These are phyloP conservation scores for Menidia menidia DNA, from an alignment of 2,797 vertebrate species.

Conservation along the genomic window DNA sequence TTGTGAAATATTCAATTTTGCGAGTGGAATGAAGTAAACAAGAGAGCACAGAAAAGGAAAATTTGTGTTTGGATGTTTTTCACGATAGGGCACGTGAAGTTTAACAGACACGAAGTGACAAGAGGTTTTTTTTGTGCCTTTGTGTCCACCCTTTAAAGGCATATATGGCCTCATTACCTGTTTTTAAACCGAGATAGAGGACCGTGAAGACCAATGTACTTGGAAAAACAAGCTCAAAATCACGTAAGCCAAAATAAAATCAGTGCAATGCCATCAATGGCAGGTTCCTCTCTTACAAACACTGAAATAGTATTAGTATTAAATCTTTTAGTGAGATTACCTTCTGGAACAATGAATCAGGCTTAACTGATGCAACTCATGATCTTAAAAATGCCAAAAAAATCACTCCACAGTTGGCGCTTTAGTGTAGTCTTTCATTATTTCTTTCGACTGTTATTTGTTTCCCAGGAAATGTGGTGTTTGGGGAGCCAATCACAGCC, in stretches of 20 bases:
- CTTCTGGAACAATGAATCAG: conserved; percentile 33
- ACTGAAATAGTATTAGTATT: conserved; percentile 22
- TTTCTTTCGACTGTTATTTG: conserved; percentile 2
- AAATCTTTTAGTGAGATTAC: conserved; percentile 44
- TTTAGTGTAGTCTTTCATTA: neutral
- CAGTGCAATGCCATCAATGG: conserved; percentile 9
- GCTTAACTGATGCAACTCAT: neutral
- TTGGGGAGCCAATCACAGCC: conserved; percentile 96
- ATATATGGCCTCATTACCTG: conserved; percentile 21
- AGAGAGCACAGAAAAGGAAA: neutral
- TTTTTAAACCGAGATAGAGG: conserved; percentile 20
- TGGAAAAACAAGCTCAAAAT: neutral
- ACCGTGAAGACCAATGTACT: neutral
- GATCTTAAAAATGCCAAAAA: conserved; percentile 1
- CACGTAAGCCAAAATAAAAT: neutral
- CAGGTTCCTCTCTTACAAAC: conserved; percentile 22
- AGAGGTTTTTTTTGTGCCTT: neutral
- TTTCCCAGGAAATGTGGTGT: conserved; percentile 92
- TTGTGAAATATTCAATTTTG: conserved; percentile 33
- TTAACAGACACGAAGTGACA: conserved; percentile 19
- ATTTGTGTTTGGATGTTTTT: neutral
- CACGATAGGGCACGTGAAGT: conserved; percentile 8
- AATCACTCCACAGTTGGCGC: conserved; percentile 1
- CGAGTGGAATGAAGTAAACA: conserved; percentile 11
- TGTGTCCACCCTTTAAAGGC: conserved; percentile 1